Conservation (phyloP, 2,888 invertebrate genomes). For the Leptinotarsa tumamoca region DNA sequence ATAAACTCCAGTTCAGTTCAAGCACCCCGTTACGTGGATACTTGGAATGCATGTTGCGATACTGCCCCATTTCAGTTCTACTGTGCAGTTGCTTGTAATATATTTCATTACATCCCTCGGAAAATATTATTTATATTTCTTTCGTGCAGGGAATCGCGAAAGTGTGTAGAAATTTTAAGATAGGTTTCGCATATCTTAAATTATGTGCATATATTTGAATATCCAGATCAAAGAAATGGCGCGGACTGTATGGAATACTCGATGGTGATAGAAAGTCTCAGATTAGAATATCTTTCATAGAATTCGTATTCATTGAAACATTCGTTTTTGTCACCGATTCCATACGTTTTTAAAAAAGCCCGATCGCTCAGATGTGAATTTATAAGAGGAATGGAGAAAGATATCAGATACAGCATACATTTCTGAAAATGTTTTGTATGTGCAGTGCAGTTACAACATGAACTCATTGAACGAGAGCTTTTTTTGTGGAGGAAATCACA, state of each 20-base stretch:
- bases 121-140: constrained; percentile 12
- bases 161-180: constrained; percentile 1
- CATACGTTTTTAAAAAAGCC: neutral
- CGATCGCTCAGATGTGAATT: too few species aligned
- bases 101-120: constrained; percentile 9
- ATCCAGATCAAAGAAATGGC: constrained; percentile 5
- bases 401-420: too few species aligned
- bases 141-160: neutral
- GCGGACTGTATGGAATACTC: neutral
- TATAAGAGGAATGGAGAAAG: too few species aligned
- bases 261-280: neutral
- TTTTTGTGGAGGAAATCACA: too few species aligned
- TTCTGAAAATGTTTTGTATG: too few species aligned
- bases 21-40: constrained; percentile 1
- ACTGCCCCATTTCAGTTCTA: neutral
- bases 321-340: neutral
- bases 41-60: constrained; percentile 5
- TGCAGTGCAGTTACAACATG: too few species aligned
- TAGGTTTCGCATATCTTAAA: constrained; percentile 17
- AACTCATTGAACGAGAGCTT: too few species aligned
- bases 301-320: neutral
- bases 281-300: constrained; percentile 8
- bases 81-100: constrained; percentile 7
- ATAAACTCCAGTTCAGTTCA: constrained; percentile 10
- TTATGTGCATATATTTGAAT: constrained; percentile 18